Conservation (phyloP, 2,797 vertebrate genomes). For the Peromyscus eremicus region DNA sequence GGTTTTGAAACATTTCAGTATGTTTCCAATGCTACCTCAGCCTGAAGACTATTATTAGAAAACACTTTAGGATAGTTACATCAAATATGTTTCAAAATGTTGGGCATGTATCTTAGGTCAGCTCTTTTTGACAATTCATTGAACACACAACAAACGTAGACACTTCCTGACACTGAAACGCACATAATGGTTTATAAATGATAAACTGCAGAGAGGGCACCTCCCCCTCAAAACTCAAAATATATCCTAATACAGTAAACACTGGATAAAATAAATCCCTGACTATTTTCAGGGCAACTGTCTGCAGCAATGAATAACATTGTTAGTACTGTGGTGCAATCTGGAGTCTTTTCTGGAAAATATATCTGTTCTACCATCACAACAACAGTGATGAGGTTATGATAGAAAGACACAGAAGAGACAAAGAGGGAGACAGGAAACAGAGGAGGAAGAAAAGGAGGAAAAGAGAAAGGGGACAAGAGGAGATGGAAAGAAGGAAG, state of each 20-base stretch:
- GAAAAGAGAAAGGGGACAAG: neutral
- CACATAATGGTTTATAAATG: conserved; percentile 44
- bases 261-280: conserved; percentile 72
- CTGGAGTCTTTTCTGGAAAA: conserved; percentile 51
- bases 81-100: conserved; percentile 64
- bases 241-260: conserved; percentile 55
- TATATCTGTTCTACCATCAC: neutral
- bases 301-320: conserved; percentile 58
- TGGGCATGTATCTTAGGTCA: conserved; percentile 26
- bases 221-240: conserved; percentile 51
- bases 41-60: conserved; percentile 68
- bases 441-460: neutral
- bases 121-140: conserved; percentile 62
- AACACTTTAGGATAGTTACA: conserved; percentile 48
- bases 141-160: conserved; percentile 56
- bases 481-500: neutral
- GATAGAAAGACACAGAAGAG: neutral
- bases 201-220: conserved; percentile 14
- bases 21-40: conserved; percentile 50
- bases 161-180: neutral
- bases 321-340: conserved; percentile 71
- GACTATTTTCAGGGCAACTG: conserved; percentile 76
- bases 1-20: conserved; percentile 49
- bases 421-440: too few relatives aligned
- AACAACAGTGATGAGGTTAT: neutral